These are phyloP conservation scores for Yasuhikotakia modesta DNA, from an alignment of 2,797 vertebrate species.

Conservation along the genomic window DNA sequence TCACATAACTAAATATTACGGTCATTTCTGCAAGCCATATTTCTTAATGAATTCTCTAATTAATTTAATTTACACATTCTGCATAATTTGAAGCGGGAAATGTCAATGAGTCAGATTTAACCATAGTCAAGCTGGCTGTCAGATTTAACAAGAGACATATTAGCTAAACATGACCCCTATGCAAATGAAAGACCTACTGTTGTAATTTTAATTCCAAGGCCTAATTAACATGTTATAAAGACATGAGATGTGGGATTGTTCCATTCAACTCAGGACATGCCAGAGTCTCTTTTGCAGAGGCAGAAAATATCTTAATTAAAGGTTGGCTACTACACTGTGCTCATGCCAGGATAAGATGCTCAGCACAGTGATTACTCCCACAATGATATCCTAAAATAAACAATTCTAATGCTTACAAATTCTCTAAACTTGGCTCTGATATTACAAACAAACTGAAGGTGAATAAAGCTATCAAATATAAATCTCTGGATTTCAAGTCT, in stretches of 20 bases:
- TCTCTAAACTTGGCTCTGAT: not conserved
- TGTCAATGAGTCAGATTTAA: conserved; percentile 86
- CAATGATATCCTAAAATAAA: not conserved
- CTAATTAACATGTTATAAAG: conserved; percentile 71
- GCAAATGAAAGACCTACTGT: conserved; percentile 80
- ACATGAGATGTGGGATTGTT: conserved; percentile 70
- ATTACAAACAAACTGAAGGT: not conserved
- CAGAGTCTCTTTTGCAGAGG: conserved; percentile 63
- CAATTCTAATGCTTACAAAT: not conserved
- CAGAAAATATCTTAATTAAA: conserved; percentile 65
- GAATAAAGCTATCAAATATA: not conserved
- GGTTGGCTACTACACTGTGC: conserved; percentile 54
- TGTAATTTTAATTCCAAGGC: conserved; percentile 76
- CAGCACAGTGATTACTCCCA: not conserved
- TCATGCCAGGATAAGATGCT: conserved; percentile 50
- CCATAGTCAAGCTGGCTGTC: conserved; percentile 82
- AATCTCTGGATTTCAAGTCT: not conserved
- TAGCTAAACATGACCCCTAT: conserved; percentile 88
- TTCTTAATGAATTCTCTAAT: conserved; percentile 95
- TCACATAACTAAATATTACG: conserved; percentile 87
- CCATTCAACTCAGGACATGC: conserved; percentile 67
- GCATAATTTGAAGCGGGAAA: conserved; percentile 90
- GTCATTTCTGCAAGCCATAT: conserved; percentile 83
- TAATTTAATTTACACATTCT: conserved; percentile 92
- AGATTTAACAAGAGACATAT: conserved; percentile 83